phyloP scores from a whole-genome alignment of 1,140 invertebrate species.

The Leptopilina clavipes region DNA sequence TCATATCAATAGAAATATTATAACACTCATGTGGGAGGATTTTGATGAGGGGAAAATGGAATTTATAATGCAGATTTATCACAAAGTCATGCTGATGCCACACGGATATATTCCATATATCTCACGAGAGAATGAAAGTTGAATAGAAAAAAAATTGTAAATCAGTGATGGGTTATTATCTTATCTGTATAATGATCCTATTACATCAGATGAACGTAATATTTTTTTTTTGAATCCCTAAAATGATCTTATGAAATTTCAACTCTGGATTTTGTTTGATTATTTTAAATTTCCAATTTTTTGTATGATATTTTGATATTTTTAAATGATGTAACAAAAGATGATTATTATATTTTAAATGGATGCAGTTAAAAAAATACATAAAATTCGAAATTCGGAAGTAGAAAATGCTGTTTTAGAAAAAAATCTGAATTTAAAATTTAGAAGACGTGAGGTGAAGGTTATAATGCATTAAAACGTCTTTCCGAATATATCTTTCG shows the following conservation, averaged over 20 bases:
- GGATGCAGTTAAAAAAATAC: not conserved
- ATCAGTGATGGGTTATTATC: not conserved
- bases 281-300: no score
- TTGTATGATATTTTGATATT: no score
- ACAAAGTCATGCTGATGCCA: not conserved
- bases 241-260: not conserved
- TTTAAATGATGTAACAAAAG: no score
- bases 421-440: conserved; percentile 17
- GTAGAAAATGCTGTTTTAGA: not conserved
- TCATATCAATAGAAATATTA: not conserved
- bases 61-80: not conserved
- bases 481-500: not conserved
- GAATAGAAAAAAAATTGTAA: conserved; percentile 14
- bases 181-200: not conserved
- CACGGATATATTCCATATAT: not conserved
- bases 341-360: not conserved
- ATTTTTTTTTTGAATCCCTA: not conserved
- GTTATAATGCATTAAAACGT: conserved; percentile 4
- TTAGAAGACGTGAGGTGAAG: not conserved
- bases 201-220: not conserved
- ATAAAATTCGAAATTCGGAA: not conserved
- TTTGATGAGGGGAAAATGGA: conserved; percentile 24
- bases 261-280: not conserved
- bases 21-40: conserved; percentile 11
- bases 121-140: not conserved